phyloP scores from a whole-genome alignment of 2,113 vertebrate genomes.

The Aspiorhynchus laticeps region DNA sequence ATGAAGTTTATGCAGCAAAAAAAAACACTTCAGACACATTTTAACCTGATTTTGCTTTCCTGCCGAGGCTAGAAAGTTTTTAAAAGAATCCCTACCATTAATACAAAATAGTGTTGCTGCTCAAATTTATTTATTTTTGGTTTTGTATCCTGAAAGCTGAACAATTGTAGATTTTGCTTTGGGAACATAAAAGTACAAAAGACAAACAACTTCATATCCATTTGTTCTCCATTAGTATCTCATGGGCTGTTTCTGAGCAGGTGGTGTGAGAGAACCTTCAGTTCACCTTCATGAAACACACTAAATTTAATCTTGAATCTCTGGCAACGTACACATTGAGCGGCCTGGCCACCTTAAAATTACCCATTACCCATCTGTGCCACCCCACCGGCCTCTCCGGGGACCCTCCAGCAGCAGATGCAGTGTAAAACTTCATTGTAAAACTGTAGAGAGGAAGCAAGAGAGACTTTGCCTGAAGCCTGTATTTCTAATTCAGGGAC shows the following conservation, averaged over 20 bases:
- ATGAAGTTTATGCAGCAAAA: not conserved
- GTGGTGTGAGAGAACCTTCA: slow-evolving; percentile 20
- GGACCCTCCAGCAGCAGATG: slow-evolving; percentile 17
- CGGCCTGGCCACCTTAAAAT: slow-evolving; percentile 39
- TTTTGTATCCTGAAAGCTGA: not conserved
- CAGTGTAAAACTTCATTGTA: not conserved
- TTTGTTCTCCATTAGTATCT: not conserved
- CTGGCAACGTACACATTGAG: slow-evolving; percentile 10
- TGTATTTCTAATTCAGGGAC: slow-evolving; percentile 7
- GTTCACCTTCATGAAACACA: slow-evolving; percentile 13
- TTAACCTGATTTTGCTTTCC: not conserved
- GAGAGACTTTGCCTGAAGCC: slow-evolving; percentile 15
- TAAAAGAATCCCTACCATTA: not conserved
- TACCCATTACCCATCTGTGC: slow-evolving; percentile 47
- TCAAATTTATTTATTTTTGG: not conserved
- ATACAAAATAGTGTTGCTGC: not conserved
- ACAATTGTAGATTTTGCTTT: not conserved
- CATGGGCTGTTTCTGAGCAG: slow-evolving; percentile 15
- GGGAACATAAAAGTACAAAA: not conserved
- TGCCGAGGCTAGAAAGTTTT: not conserved
- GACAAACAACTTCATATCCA: not conserved
- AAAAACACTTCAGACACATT: not conserved
- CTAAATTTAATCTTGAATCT: slow-evolving; percentile 40
- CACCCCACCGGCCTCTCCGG: slow-evolving; percentile 20
- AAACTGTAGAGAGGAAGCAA: slow-evolving; percentile 15